Conservation (phyloP, 2,113 vertebrate genomes). For the Noctilio leporinus region DNA sequence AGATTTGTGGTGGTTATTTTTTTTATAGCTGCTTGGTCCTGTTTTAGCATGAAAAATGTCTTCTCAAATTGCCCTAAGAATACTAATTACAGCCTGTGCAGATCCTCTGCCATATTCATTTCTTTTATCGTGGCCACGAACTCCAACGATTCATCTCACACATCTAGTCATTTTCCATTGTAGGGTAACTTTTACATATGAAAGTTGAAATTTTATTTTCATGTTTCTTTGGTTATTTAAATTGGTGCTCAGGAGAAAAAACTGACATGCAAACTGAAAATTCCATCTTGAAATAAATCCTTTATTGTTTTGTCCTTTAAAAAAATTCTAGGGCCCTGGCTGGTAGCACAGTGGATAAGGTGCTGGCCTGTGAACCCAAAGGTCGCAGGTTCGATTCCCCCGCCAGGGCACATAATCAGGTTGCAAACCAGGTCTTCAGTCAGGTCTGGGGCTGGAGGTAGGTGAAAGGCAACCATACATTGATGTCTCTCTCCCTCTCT, state of each 20-base stretch:
- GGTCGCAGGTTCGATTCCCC: too few relatives aligned
- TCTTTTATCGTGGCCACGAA: background rate
- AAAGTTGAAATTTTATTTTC: background rate
- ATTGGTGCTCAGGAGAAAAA: background rate
- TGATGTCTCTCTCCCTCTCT: too few relatives aligned
- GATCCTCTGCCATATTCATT: background rate
- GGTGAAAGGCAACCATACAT: too few relatives aligned
- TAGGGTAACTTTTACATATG: background rate
- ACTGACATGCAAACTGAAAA: background rate
- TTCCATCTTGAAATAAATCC: background rate
- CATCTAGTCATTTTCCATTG: background rate
- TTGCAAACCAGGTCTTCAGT: too few relatives aligned
- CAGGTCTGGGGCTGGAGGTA: too few relatives aligned
- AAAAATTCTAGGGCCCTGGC: background rate
- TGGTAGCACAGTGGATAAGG: too few relatives aligned
- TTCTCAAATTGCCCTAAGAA: background rate
- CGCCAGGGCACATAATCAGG: too few relatives aligned
- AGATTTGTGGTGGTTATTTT: background rate
- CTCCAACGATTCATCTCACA: background rate
- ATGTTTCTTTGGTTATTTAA: background rate
- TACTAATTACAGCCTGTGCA: too few relatives aligned
- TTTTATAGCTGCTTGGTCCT: background rate
- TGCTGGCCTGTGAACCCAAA: too few relatives aligned
- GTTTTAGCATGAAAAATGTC: background rate
- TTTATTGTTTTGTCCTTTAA: background rate